Base-by-base conservation (phyloP, 1,140 invertebrate genomes). In the Drosophila ficusphila region DNA sequence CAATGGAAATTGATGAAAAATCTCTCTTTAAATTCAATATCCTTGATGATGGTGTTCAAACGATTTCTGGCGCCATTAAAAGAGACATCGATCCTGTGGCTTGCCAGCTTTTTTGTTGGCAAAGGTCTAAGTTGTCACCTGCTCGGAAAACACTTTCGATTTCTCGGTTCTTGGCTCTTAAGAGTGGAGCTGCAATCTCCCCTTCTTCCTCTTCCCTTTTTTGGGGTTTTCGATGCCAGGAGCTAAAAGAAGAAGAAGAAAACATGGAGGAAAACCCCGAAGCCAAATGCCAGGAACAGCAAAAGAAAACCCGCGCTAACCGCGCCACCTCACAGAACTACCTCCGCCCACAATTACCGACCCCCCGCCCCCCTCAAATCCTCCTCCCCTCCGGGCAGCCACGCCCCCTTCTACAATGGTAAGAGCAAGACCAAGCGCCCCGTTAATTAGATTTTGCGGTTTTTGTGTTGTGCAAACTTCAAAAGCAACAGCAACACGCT, bases 401-500 rank as follows among this genome's bases (percentile, higher is more conserved):
- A n/a, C 31, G 11, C 33, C 14, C 16, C 46, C 14, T 29, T 53
- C 49, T 38, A 47, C 70, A 82, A 77, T 57, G 78, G 70, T 75
- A 85, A 78, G 60, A 72, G 64, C 60, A 76, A 86, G 71, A 76
- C 53, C 72, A 74, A 76, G 82, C 81, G 77, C 81, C 82, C 79
- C 81, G 81, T 86, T 86, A 86, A 86, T 86, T 86, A 86, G 81
- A 86, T 86, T 86, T 86, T 86, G 81, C 77, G 81, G 81, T 86
- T 86, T 86, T 86, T 86, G 82, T 86, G 81, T 81, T 86, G 82
- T 86, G 77, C 81, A 88, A 88, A 86, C 81, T 86, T 86, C 81
- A 86, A 86, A 86, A 86, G 81, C 82, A 86, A 85, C 47, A 76
- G 67, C 77, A 64, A 62, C 69, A 62, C 69, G 41, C 56, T 52